Evolutionary conservation across 2,113 vertebrate species (phyloP).

Genomic region (Aphelocoma coerulescens): DNA sequence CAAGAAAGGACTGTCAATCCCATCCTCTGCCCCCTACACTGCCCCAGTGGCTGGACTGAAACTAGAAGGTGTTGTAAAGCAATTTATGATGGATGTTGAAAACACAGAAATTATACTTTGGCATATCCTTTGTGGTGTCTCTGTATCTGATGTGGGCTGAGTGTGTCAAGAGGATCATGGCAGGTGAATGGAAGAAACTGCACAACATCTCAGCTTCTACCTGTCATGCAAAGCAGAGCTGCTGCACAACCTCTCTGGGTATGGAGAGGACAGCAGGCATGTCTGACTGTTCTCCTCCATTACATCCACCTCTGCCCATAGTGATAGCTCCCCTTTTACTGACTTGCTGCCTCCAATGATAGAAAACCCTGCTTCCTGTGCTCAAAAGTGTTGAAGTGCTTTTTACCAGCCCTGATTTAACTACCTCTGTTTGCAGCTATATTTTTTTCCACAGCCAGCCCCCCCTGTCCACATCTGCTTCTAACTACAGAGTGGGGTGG

Average conservation of each 20-base stretch:
- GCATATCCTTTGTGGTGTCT: neutral
- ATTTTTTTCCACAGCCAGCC: neutral
- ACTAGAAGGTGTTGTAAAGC: neutral
- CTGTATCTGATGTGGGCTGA: neutral
- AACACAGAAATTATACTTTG: neutral
- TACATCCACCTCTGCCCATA: neutral
- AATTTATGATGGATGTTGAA: neutral
- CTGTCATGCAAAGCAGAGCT: fast-evolving
- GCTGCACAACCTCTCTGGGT: neutral
- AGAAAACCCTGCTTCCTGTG: neutral
- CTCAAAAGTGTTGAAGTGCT: neutral
- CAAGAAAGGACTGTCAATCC: neutral
- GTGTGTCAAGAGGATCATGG: neutral
- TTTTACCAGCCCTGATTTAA: neutral
- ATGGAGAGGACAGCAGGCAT: fast-evolving
- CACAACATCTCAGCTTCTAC: neutral
- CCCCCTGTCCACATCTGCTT: neutral
- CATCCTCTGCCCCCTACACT: neutral
- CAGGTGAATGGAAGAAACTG: neutral
- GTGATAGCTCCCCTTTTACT: neutral
- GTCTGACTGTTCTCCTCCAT: neutral
- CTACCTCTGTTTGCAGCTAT: neutral
- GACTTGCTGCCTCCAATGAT: neutral
- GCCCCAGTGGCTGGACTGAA: neutral
- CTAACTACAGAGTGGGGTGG: neutral